Evolutionary conservation across 2,113 vertebrate species (phyloP), one percentile per base, ranked within the genome.

Genomic region (Tichodroma muraria): DNA sequence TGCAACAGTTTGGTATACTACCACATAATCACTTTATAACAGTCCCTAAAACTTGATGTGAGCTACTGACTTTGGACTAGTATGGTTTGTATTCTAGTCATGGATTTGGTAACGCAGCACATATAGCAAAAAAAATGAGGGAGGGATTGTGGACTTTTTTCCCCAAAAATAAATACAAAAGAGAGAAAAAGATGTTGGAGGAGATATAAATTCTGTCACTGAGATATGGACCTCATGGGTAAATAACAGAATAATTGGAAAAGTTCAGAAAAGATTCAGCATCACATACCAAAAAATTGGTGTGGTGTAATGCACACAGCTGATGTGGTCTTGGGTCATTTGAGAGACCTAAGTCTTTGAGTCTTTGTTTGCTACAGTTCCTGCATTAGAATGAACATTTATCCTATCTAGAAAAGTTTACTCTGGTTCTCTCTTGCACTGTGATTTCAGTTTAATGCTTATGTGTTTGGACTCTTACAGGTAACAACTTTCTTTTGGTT

Each of bases 401-500:
- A 20, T 15, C 38, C 13, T 9, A 28, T 6, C 22, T 42, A 25
- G 25, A 61, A 60, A 73, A 53, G 27, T 21, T 61, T 23, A 5
- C 19, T 71, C 35, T 33, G 38, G 2, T 54, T 60, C 75, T 59
- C 38, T 79, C 61, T 64, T 30, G 47, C 44, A 22, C 11, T 0
- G 0, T 35, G 38, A 40, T 30, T 64, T 81, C 50, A 61, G 13
- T 33, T 57, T 69, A n/a, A 56, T 9, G 30, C 14, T 54, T 42
- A 52, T 0, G 0, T 33, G 9, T 69, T 27, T 33, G 6, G 25
- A 33, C 40, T 65, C 33, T 44, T 38, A 42, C 1, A 69, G 20
- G 2, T 63, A 59, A 1, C 16, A 63, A 1, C 24, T 60, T 88
- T 14, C 10, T 40, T 50, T 60, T 35, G 10, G 13, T 37, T 78